Evolutionary conservation across 2,888 invertebrate genomes (phyloP).

Genomic region (Sepioteuthis lessoniana): DNA sequence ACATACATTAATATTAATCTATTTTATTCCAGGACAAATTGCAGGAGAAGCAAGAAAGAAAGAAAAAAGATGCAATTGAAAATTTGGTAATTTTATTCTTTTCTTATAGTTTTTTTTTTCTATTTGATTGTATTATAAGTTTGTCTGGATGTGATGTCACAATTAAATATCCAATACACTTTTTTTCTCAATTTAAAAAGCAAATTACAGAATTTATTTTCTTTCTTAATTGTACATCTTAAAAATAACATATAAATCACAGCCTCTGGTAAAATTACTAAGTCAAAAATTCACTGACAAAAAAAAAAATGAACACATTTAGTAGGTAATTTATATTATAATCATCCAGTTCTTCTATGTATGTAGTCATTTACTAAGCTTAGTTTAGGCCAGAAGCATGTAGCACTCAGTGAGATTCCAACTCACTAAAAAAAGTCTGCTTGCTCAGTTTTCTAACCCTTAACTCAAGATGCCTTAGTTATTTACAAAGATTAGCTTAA

Average conservation of each 20-base stretch:
- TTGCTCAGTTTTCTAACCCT: no score
- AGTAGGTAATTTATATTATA: no score
- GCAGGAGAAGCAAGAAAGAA: neutral
- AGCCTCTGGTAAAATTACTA: neutral
- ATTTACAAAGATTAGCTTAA: no score
- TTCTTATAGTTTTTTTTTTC: neutral
- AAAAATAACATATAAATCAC: neutral
- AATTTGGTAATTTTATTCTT: neutral
- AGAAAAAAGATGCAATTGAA: neutral
- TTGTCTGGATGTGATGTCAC: neutral
- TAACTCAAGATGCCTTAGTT: no score
- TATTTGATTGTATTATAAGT: neutral
- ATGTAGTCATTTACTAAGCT: no score
- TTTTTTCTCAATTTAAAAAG: neutral
- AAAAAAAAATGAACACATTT: neutral
- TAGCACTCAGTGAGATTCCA: no score
- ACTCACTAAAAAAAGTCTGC: no score
- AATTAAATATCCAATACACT: neutral
- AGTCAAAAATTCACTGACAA: neutral
- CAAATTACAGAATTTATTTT: neutral
- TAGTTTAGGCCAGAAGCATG: no score
- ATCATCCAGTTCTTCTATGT: no score
- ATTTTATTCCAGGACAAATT: neutral
- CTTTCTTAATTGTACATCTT: neutral
- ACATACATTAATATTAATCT: no score